A percentile compares a stretch with the other conserved stretches of the same genome.
Conservation (phyloP, 1,140 invertebrate genomes). For the Drosophila micromelanica region DNA sequence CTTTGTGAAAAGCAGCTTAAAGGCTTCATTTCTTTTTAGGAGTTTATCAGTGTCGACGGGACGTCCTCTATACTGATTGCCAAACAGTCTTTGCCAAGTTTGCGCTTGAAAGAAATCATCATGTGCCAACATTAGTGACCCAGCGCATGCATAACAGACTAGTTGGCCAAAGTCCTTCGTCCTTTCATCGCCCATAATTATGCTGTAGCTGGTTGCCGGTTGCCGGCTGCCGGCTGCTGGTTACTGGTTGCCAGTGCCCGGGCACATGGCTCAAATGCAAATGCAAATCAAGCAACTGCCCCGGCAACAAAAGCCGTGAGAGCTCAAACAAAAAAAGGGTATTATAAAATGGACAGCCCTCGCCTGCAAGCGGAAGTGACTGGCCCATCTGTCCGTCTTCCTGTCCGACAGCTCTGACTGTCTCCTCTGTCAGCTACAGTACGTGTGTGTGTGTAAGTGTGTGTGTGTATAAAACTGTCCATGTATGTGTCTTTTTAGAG, state of each 20-base stretch:
- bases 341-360: constrained; percentile 49
- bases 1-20: constrained; percentile 41
- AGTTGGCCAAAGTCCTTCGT: constrained; percentile 13
- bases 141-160: constrained; percentile 36
- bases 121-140: constrained; percentile 50
- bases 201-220: constrained; percentile 24
- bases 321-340: constrained; percentile 54
- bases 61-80: constrained; percentile 38
- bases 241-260: constrained; percentile 15
- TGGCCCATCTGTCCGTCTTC: constrained; percentile 37
- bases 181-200: constrained; percentile 46
- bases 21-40: constrained; percentile 37
- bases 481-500: constrained; percentile 3
- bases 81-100: constrained; percentile 32
- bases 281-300: constrained; percentile 63
- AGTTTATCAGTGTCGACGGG: constrained; percentile 40
- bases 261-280: constrained; percentile 49
- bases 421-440: not conserved
- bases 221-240: constrained; percentile 17
- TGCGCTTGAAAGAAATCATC: constrained; percentile 38
- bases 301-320: constrained; percentile 43
- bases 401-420: constrained; percentile 23
- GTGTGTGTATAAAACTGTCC: constrained; percentile 10
- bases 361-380: constrained; percentile 63
- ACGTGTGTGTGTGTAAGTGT: constrained; percentile 9